Evolutionary conservation across 2,888 invertebrate genomes (phyloP).

Genomic region (Augiades crinisus): DNA sequence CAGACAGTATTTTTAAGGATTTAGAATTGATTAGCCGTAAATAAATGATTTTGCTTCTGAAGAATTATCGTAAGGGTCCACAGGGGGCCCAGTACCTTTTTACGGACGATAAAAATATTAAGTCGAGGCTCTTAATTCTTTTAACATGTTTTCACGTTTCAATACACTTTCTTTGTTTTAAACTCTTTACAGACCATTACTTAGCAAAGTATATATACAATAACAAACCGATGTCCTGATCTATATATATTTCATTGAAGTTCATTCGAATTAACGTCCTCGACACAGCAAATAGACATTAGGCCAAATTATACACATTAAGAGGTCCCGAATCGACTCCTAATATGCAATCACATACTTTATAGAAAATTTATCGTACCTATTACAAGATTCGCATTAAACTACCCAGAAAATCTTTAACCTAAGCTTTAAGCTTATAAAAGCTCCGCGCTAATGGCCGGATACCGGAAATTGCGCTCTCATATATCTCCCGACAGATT

Average conservation of each 20-base stretch:
- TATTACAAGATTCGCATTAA: conserved; percentile 82
- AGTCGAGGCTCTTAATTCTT: conserved; percentile 42
- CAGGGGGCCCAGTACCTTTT: conserved; percentile 71
- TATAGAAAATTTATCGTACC: conserved; percentile 80
- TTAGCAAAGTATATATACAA: too few species aligned
- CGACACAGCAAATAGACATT: conserved; percentile 65
- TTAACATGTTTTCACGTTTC: not conserved
- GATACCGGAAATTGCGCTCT: conserved; percentile 95
- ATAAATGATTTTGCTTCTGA: conserved; percentile 50
- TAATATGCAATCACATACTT: conserved; percentile 81
- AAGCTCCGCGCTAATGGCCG: conserved; percentile 89
- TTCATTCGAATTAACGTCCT: conserved; percentile 32
- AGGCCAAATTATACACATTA: conserved; percentile 79
- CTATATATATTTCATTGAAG: conserved; percentile 3
- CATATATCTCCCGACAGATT: conserved; percentile 94
- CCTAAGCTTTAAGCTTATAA: conserved; percentile 84
- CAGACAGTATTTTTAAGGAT: conserved; percentile 27
- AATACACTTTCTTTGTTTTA: not conserved
- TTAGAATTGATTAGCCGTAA: conserved; percentile 29
- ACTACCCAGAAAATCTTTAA: conserved; percentile 82
- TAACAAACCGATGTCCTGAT: not conserved
- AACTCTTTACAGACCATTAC: too few species aligned
- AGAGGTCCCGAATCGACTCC: conserved; percentile 77
- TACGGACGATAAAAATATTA: conserved; percentile 78
- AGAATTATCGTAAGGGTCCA: conserved; percentile 63